Evolutionary conservation across 1,140 invertebrate species (phyloP).

Genomic region (Pogonognathellus flavescens): DNA sequence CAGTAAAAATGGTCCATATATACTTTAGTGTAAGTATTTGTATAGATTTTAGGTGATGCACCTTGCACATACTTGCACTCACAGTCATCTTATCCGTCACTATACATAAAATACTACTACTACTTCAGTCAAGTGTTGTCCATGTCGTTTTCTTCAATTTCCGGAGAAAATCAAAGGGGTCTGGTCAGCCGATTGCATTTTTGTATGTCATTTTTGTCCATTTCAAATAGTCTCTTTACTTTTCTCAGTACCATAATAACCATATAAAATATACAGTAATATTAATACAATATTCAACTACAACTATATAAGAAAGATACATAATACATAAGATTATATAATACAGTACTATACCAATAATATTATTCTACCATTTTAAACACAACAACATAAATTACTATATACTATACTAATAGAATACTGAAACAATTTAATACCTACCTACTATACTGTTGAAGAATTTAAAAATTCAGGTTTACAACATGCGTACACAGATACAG

Average conservation of each 20-base stretch:
- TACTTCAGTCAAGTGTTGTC: conserved; percentile 10
- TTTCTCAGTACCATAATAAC: not conserved
- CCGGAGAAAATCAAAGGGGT: conserved; percentile 31
- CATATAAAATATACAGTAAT: not conserved
- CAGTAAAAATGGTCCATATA: too few relatives aligned
- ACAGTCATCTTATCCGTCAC: conserved; percentile 42
- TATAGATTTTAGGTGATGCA: too few relatives aligned
- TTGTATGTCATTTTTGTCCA: conserved; percentile 48
- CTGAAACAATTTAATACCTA: too few relatives aligned
- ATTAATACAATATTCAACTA: not conserved
- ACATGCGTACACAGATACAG: too few relatives aligned
- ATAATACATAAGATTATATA: conserved; percentile 5
- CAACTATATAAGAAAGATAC: not conserved
- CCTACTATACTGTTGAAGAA: too few relatives aligned
- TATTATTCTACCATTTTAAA: too few relatives aligned
- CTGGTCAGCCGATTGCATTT: conserved; percentile 29
- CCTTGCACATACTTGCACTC: conserved; percentile 26
- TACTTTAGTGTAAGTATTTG: too few relatives aligned
- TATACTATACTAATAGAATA: too few relatives aligned
- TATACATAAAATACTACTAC: not conserved
- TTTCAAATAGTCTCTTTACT: not conserved
- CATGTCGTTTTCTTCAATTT: conserved; percentile 36
- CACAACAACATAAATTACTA: too few relatives aligned
- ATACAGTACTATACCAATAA: not conserved
- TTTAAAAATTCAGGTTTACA: too few relatives aligned